Evolutionary conservation across 2,888 invertebrate genomes (phyloP).

Genomic region (Perizoma flavofasciatum): DNA sequence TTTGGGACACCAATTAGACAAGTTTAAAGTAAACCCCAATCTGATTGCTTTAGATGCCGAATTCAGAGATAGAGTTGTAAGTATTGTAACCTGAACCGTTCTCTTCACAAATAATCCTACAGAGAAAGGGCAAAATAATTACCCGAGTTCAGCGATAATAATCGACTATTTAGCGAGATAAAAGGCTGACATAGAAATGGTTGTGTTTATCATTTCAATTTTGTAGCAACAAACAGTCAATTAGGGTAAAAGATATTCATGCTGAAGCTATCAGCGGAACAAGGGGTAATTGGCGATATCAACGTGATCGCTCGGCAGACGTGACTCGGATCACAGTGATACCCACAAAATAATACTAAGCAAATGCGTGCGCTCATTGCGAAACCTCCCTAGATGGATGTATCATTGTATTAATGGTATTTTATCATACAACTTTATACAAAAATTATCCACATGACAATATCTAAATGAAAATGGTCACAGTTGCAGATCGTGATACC

Average conservation of each 20-base stretch:
- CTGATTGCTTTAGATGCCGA: slow-evolving; percentile 23
- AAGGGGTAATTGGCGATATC: slow-evolving; percentile 27
- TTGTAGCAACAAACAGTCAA: slow-evolving; percentile 15
- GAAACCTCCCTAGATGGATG: background rate
- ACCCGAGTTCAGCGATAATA: slow-evolving; percentile 30
- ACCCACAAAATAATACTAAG: slow-evolving; percentile 13
- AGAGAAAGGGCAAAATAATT: slow-evolving; percentile 34
- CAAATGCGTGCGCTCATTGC: background rate
- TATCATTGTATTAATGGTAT: background rate
- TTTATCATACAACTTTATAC: background rate
- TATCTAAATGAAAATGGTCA: slow-evolving; percentile 41
- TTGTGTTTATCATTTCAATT: slow-evolving; percentile 23
- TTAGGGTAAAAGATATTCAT: slow-evolving; percentile 20
- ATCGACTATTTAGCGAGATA: slow-evolving; percentile 25
- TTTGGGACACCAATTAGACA: slow-evolving; percentile 32
- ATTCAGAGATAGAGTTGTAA: slow-evolving; percentile 24
- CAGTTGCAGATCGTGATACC: slow-evolving; percentile 50
- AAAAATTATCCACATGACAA: slow-evolving; percentile 19
- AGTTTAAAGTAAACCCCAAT: slow-evolving; percentile 30
- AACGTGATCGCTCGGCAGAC: slow-evolving; percentile 24
- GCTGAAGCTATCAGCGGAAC: slow-evolving; percentile 18
- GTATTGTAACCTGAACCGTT: slow-evolving; percentile 29
- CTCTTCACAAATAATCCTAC: slow-evolving; percentile 28
- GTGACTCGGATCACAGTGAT: slow-evolving; percentile 28
- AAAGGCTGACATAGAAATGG: slow-evolving; percentile 13